Conservation (phyloP, 2,113 vertebrate species). For the Opisthocomus hoazin region DNA sequence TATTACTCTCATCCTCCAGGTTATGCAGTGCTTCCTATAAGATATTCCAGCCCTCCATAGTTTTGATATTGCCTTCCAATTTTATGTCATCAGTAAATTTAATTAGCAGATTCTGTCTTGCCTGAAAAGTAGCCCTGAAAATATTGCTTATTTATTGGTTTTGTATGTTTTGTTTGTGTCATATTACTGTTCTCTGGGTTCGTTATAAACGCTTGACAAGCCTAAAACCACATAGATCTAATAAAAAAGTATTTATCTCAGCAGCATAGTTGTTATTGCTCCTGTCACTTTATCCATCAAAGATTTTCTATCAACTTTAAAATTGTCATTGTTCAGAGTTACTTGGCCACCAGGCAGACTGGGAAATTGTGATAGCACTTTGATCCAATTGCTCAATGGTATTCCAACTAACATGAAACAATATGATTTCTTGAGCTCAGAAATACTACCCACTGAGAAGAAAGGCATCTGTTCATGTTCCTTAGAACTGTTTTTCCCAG, state of each 20-base stretch:
- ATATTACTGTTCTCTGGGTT: not conserved
- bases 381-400: not conserved
- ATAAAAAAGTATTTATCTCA: not conserved
- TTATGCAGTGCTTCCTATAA: not conserved
- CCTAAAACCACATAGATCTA: not conserved
- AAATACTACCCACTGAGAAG: not conserved
- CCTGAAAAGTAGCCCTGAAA: not conserved
- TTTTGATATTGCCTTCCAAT: not conserved
- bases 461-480: not conserved
- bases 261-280: not conserved
- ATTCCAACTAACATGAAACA: not conserved
- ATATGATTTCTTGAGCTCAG: not conserved
- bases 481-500: not conserved
- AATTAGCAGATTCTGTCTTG: not conserved
- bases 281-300: not conserved
- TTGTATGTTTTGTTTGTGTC: not conserved
- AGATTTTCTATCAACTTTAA: not conserved
- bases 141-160: not conserved
- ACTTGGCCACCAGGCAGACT: not conserved
- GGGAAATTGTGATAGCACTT: not conserved
- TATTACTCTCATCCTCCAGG: not conserved
- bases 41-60: not conserved
- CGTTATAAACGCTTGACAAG: not conserved
- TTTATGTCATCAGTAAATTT: not conserved
- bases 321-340: not conserved